Evolutionary conservation across 2,113 vertebrate genomes (phyloP).

Genomic region (Agelaius tricolor): DNA sequence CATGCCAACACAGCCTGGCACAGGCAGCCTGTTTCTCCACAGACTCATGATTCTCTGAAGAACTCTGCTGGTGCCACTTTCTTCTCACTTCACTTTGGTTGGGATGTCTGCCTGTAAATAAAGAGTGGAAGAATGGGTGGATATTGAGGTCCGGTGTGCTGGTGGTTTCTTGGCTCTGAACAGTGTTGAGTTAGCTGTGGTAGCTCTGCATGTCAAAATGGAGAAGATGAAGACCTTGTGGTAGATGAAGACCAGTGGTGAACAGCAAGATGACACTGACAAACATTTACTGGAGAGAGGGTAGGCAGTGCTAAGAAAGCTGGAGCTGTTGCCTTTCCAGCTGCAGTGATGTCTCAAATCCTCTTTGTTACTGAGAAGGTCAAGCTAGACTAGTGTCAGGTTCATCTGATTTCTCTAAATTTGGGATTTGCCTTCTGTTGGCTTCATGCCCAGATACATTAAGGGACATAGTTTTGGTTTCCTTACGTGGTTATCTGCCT

Average conservation of each 20-base stretch:
- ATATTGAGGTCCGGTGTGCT: neutral
- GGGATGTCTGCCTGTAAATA: neutral
- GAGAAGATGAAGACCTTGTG: neutral
- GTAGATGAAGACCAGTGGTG: neutral
- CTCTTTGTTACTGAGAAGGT: neutral
- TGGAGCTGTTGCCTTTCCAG: neutral
- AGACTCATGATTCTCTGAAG: neutral
- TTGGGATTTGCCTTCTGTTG: neutral
- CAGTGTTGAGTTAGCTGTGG: neutral
- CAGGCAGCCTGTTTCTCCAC: neutral
- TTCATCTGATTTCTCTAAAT: slow-evolving; percentile 20
- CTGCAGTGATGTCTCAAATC: neutral
- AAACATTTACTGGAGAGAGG: neutral
- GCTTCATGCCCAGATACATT: slow-evolving; percentile 17
- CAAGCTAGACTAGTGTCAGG: neutral
- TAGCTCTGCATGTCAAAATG: neutral
- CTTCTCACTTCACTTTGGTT: neutral
- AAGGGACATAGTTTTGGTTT: neutral
- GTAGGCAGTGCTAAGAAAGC: neutral
- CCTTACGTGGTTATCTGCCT: slow-evolving; percentile 5
- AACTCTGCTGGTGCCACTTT: neutral
- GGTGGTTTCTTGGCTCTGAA: neutral
- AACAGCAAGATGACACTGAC: neutral
- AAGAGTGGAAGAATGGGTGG: neutral
- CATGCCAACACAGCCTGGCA: neutral